These are phyloP conservation scores for Zoroaster sp. DNA, from an alignment of 53 echinoderm and acorn worm genomes.

Conservation along the genomic window DNA sequence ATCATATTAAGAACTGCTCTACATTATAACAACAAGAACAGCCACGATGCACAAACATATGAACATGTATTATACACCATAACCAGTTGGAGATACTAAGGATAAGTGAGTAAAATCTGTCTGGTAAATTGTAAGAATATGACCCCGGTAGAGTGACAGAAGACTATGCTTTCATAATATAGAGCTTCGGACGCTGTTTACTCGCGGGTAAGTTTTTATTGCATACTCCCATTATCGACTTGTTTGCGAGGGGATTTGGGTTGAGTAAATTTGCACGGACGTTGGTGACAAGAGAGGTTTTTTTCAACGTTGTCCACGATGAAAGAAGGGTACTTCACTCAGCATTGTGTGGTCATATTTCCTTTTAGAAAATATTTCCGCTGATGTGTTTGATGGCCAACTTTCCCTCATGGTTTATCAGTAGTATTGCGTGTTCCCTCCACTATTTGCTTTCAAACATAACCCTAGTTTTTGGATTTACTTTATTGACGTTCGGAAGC, in stretches of 20 bases:
- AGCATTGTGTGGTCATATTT: background rate
- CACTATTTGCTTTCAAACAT: too few relatives aligned
- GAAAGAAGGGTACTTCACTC: constrained; percentile 4
- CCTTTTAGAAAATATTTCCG: background rate
- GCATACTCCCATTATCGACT: constrained; percentile 40
- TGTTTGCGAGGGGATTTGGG: constrained; percentile 38
- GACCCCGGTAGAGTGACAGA: background rate
- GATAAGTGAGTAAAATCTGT: background rate
- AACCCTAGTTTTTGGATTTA: too few relatives aligned
- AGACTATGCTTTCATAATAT: background rate
- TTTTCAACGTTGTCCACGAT: background rate
- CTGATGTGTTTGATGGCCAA: background rate
- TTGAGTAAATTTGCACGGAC: constrained; percentile 11
- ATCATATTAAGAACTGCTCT: too few relatives aligned
- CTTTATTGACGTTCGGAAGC: too few relatives aligned
- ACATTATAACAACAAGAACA: too few relatives aligned
- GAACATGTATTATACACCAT: background rate
- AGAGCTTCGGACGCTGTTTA: background rate
- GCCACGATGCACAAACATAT: too few relatives aligned
- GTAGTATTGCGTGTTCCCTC: too few relatives aligned
- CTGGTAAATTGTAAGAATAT: background rate
- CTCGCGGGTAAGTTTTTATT: background rate
- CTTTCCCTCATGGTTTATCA: background rate
- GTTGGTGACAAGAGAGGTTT: background rate
- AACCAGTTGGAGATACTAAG: background rate